These are phyloP conservation scores for Stenodema calcarata DNA, from an alignment of 2,888 invertebrate genomes.

Conservation along the genomic window DNA sequence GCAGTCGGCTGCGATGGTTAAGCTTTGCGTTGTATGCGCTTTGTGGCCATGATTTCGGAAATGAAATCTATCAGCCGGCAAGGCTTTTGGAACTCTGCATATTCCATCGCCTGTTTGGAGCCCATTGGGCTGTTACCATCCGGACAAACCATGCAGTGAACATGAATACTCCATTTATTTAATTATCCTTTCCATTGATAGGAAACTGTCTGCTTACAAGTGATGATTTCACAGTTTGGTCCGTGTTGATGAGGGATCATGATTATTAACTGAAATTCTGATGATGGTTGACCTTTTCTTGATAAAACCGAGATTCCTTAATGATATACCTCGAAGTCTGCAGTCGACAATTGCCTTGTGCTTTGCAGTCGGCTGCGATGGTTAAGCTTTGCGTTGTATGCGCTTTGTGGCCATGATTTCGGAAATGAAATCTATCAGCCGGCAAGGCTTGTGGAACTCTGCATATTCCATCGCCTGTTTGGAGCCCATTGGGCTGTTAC, in stretches of 20 bases:
- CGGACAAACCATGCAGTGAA: conserved; percentile 75
- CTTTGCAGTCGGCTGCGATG: conserved; percentile 44
- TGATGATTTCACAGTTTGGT: conserved; percentile 13
- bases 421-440: conserved; percentile 65
- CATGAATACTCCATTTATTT: conserved; percentile 60
- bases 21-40: neutral
- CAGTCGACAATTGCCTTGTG: conserved; percentile 40
- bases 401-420: conserved; percentile 67
- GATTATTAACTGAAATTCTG: conserved; percentile 29
- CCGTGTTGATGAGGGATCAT: conserved; percentile 36
- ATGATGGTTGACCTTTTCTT: neutral
- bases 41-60: conserved; percentile 69
- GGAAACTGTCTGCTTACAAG: neutral
- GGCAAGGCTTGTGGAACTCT: conserved; percentile 60
- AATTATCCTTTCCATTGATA: no score
- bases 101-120: conserved; percentile 79
- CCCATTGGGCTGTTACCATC: conserved; percentile 71
- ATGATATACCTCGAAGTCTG: no score
- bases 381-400: conserved; percentile 32
- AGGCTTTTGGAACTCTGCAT: conserved; percentile 67
- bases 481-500: conserved; percentile 73
- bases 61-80: conserved; percentile 61
- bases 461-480: conserved; percentile 79
- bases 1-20: conserved; percentile 40
- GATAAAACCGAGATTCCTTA: no score